Conservation (phyloP, 2,888 invertebrate genomes). For the Miltochrista miniata region DNA sequence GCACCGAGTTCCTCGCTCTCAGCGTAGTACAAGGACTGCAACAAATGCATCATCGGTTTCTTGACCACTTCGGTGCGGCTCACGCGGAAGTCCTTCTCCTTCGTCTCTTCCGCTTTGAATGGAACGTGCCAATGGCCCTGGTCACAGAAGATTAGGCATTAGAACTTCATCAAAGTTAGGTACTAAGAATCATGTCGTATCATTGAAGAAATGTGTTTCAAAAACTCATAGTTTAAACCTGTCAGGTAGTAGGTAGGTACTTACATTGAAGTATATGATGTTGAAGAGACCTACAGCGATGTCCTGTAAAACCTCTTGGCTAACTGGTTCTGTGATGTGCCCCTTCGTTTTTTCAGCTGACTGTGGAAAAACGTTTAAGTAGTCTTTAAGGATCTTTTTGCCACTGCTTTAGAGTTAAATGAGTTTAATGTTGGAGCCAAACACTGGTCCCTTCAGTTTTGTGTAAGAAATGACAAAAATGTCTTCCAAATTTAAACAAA, state of each 20-base stretch:
- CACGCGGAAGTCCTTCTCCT: slow-evolving; percentile 49
- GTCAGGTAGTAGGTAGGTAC: background rate
- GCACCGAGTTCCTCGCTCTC: slow-evolving; percentile 47
- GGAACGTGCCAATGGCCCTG: slow-evolving; percentile 11
- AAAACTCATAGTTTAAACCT: no score
- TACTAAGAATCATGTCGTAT: no score
- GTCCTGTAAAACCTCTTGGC: slow-evolving; percentile 25
- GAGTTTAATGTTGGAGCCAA: background rate
- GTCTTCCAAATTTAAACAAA: no score
- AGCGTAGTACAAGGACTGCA: slow-evolving; percentile 40
- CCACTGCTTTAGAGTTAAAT: background rate
- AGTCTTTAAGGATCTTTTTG: background rate
- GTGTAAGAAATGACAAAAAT: no score
- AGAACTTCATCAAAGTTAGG: no score
- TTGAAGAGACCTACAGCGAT: slow-evolving; percentile 44
- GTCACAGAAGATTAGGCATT: background rate
- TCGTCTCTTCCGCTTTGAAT: slow-evolving; percentile 28
- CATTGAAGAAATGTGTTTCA: no score
- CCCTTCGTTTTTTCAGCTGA: slow-evolving; percentile 45
- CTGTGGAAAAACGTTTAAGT: slow-evolving; percentile 24
- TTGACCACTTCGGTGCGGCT: slow-evolving; percentile 38
- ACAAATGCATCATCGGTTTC: slow-evolving; percentile 51
- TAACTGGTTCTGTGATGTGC: slow-evolving; percentile 43
- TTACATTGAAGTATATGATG: slow-evolving; percentile 41
- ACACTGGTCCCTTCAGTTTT: no score